These are phyloP conservation scores for Fregata magnificens DNA, from an alignment of 2,113 vertebrate genomes.

Conservation along the genomic window DNA sequence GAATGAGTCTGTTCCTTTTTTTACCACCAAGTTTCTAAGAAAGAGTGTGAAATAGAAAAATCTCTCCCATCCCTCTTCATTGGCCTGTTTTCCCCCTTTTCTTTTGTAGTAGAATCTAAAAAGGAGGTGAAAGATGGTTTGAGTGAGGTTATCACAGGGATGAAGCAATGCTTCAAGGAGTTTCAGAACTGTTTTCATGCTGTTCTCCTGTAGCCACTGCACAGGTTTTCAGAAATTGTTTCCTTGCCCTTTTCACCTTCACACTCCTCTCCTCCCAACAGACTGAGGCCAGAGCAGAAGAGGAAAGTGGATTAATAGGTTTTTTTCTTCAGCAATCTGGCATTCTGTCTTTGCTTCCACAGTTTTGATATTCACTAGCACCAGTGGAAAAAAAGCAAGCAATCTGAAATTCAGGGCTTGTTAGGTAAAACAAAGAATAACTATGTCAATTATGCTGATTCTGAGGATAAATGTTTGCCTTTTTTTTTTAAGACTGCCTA, in stretches of 20 bases:
- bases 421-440: constrained; percentile 17
- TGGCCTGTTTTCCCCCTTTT: neutral
- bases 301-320: neutral
- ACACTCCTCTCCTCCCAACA: neutral
- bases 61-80: neutral
- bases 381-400: neutral
- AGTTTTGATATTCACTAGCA: neutral
- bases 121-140: neutral
- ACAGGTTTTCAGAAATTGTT: neutral
- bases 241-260: constrained; percentile 7
- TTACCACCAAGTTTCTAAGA: neutral
- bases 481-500: neutral
- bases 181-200: neutral
- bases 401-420: constrained; percentile 7
- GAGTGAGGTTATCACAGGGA: neutral
- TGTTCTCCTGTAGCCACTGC: neutral
- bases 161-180: neutral
- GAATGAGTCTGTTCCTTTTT: neutral
- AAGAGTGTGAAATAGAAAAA: neutral
- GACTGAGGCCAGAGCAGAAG: neutral
- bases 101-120: neutral
- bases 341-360: neutral
- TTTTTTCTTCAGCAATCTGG: neutral
- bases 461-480: neutral
- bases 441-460: constrained; percentile 15